These are phyloP conservation scores for Drosophila sulfurigaster DNA, from an alignment of 1,140 invertebrate species.

Conservation along the genomic window DNA sequence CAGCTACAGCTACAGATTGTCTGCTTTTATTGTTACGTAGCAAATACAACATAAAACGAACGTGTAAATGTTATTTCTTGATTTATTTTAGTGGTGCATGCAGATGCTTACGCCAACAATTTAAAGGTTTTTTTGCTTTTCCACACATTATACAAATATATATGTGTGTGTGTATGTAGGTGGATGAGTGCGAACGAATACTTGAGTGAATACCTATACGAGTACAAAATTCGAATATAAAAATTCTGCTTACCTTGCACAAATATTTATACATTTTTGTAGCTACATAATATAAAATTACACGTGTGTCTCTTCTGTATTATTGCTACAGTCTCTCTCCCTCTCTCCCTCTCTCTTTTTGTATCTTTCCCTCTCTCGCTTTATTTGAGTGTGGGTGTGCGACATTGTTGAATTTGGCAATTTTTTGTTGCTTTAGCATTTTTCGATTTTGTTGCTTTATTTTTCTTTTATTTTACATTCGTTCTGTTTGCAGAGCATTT, in stretches of 20 bases:
- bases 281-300: slow-evolving; percentile 73
- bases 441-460: slow-evolving; percentile 41
- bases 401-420: slow-evolving; percentile 66
- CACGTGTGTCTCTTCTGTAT: slow-evolving; percentile 53
- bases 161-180: background rate
- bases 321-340: slow-evolving; percentile 19
- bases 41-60: slow-evolving; percentile 83
- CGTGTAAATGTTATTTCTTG: slow-evolving; percentile 84
- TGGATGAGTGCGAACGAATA: slow-evolving; percentile 23
- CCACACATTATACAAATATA: slow-evolving; percentile 13
- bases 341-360: background rate
- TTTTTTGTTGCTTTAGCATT: slow-evolving; percentile 47
- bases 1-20: slow-evolving; percentile 11
- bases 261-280: slow-evolving; percentile 72
- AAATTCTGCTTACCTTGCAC: slow-evolving; percentile 81
- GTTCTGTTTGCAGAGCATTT: slow-evolving; percentile 34
- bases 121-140: slow-evolving; percentile 50
- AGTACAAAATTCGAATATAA: slow-evolving; percentile 63
- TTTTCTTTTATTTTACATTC: slow-evolving; percentile 35
- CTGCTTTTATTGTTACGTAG: slow-evolving; percentile 79
- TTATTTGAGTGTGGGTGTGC: slow-evolving; percentile 16
- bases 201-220: slow-evolving; percentile 51
- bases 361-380: background rate
- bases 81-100: slow-evolving; percentile 82
- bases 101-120: slow-evolving; percentile 79